phyloP scores from a whole-genome alignment of 1,140 invertebrate species.

The Acromyrmex echinatior region DNA sequence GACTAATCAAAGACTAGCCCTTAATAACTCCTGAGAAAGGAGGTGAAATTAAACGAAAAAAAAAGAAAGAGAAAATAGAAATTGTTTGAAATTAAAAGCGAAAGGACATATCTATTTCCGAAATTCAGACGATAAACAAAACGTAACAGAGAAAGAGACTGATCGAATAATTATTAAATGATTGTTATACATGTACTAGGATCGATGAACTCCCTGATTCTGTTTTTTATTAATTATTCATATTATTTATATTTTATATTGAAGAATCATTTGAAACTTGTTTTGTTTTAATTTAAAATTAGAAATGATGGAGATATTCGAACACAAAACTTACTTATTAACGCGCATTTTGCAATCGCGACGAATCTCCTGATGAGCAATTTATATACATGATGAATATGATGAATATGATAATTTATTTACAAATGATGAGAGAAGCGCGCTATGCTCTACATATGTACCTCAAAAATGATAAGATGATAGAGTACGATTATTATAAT shows the following conservation, averaged over 20 bases:
- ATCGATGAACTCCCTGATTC: not conserved
- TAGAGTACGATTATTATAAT: not conserved
- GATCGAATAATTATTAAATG: constrained; percentile 3
- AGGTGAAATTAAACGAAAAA: not conserved
- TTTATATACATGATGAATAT: constrained; percentile 58
- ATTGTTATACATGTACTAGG: not conserved
- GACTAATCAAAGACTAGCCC: not conserved
- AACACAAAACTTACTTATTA: not conserved
- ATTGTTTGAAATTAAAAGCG: not conserved
- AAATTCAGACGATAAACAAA: too few relatives aligned
- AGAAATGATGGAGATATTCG: not conserved
- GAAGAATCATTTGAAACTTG: not conserved
- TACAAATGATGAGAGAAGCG: constrained; percentile 69
- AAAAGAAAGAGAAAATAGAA: not conserved
- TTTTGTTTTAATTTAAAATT: constrained; percentile 1
- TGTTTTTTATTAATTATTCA: constrained; percentile 1
- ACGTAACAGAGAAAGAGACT: not conserved
- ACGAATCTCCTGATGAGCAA: constrained; percentile 12
- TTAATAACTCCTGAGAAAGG: not conserved
- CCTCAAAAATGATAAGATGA: constrained; percentile 39
- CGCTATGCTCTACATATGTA: constrained; percentile 11
- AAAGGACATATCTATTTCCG: not conserved
- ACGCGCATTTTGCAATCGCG: not conserved
- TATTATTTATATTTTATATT: not conserved
- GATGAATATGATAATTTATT: constrained; percentile 58